Conservation (phyloP, 2,888 invertebrate species). For the Biston betularia region DNA sequence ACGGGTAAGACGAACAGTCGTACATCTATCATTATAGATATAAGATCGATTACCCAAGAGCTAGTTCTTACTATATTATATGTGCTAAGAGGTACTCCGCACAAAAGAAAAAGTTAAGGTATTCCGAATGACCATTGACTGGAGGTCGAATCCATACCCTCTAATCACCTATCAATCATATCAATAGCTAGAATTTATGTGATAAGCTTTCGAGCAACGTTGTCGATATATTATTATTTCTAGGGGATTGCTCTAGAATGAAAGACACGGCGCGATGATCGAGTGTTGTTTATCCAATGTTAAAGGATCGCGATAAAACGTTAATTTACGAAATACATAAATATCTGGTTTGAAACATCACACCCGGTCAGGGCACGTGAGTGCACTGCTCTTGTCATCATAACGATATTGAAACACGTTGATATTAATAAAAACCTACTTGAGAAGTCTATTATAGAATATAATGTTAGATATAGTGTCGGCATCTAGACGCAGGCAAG, state of each 20-base stretch:
- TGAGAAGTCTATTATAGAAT: slow-evolving; percentile 23
- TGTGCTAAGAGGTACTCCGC: not conserved
- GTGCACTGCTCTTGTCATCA: slow-evolving; percentile 25
- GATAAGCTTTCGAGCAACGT: slow-evolving; percentile 21
- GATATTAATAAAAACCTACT: slow-evolving; percentile 1
- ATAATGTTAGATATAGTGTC: slow-evolving; percentile 40
- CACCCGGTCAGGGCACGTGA: slow-evolving; percentile 22
- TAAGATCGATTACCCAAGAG: too few relatives aligned
- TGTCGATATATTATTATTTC: slow-evolving; percentile 27
- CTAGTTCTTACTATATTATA: too few relatives aligned
- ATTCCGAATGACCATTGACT: slow-evolving; percentile 1
- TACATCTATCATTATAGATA: too few relatives aligned
- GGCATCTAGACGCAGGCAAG: slow-evolving; percentile 45
- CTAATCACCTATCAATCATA: slow-evolving; percentile 25
- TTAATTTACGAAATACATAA: slow-evolving; percentile 32
- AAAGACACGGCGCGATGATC: slow-evolving; percentile 31
- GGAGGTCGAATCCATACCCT: slow-evolving; percentile 1
- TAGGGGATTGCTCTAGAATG: slow-evolving; percentile 31
- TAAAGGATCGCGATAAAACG: slow-evolving; percentile 34
- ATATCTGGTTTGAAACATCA: slow-evolving; percentile 20
- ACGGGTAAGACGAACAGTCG: too few relatives aligned
- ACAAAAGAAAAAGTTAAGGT: not conserved
- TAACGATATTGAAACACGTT: slow-evolving; percentile 30
- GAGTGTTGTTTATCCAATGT: slow-evolving; percentile 36
- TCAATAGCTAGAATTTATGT: slow-evolving; percentile 15